phyloP scores from a whole-genome alignment of 1,140 invertebrate genomes.

The Drosophila jambulina region DNA sequence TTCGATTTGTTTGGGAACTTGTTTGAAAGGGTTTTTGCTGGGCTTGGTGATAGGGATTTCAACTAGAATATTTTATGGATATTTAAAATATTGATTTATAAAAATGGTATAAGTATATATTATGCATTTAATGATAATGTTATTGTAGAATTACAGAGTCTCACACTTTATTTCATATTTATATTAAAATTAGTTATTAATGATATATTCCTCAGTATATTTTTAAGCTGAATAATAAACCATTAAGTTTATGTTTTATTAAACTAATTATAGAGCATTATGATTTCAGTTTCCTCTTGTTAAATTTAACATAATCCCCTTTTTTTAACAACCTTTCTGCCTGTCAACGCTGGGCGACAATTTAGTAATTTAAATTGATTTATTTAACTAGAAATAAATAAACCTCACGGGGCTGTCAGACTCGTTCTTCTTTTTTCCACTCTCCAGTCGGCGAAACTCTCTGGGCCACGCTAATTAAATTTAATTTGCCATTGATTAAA shows the following conservation, averaged over 20 bases:
- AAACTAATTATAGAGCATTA: slow-evolving; percentile 5
- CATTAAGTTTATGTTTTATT: background rate
- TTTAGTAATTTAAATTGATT: slow-evolving; percentile 60
- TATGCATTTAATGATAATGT: too few species aligned
- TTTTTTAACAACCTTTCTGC: background rate
- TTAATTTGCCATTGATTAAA: slow-evolving; percentile 72
- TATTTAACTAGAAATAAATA: slow-evolving; percentile 57
- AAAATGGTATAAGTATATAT: background rate
- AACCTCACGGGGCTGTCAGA: slow-evolving; percentile 8
- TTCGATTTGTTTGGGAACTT: background rate
- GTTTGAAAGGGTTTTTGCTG: background rate
- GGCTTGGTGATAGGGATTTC: background rate
- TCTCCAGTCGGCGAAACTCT: slow-evolving; percentile 19
- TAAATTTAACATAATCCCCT: background rate
- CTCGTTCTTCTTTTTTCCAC: background rate
- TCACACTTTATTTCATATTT: background rate
- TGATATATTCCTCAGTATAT: background rate
- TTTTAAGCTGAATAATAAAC: background rate
- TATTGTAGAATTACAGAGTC: too few species aligned
- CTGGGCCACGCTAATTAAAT: slow-evolving; percentile 62
- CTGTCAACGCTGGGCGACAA: slow-evolving; percentile 41
- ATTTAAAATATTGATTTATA: background rate
- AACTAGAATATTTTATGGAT: background rate
- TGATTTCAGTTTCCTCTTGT: background rate
- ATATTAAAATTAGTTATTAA: background rate